phyloP scores from a whole-genome alignment of 2,113 vertebrate genomes.

The Poecile atricapillus region DNA sequence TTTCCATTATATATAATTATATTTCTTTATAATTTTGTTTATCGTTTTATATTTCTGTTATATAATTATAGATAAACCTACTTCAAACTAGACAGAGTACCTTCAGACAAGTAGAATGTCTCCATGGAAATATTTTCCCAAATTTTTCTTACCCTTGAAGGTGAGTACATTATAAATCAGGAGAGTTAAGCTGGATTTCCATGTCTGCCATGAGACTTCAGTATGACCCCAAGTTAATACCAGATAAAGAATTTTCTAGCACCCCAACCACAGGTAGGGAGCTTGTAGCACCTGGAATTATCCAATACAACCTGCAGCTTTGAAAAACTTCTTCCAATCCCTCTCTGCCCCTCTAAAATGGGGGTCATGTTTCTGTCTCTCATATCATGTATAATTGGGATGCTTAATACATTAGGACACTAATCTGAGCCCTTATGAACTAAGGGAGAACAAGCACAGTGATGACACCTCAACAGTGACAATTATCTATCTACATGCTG shows the following conservation, averaged over 20 bases:
- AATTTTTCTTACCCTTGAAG: neutral
- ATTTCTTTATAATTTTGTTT: too few species aligned
- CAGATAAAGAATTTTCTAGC: neutral
- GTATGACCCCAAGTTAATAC: neutral
- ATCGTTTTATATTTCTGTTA: too few species aligned
- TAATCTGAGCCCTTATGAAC: neutral
- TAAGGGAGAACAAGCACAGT: neutral
- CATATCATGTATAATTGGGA: accelerated
- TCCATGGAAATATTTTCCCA: neutral
- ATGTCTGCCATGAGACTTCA: accelerated
- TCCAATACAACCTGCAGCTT: neutral
- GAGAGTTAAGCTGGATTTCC: neutral
- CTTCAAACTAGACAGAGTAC: neutral
- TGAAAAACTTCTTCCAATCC: neutral
- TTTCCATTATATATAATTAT: neutral
- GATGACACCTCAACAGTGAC: neutral
- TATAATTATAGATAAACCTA: neutral
- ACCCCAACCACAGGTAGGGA: neutral
- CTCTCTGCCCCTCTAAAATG: neutral
- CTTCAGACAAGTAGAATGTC: neutral
- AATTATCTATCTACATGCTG: neutral
- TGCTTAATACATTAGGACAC: neutral
- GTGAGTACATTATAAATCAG: neutral
- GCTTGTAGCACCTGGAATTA: neutral
- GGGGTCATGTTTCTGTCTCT: neutral